Conservation (phyloP, 2,797 vertebrate genomes). For the Hozukius guyotensis region DNA sequence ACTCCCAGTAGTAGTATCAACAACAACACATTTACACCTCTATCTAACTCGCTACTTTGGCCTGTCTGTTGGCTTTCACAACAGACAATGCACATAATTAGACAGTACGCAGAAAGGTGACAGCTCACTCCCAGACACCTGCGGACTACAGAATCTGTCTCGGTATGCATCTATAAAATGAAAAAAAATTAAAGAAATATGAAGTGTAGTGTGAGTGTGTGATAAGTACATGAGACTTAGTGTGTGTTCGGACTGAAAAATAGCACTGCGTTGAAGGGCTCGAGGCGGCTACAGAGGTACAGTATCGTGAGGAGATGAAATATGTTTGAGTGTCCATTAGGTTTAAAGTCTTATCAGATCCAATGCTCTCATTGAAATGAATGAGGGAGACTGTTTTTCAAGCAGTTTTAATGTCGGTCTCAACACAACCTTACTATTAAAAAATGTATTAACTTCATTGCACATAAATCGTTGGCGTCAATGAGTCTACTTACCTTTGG, state of each 20-base stretch:
- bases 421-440: not conserved
- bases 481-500: not conserved
- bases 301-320: not conserved
- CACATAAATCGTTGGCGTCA: not conserved
- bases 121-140: not conserved
- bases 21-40: not conserved
- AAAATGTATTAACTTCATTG: not conserved
- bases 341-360: not conserved
- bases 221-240: not conserved
- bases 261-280: not conserved
- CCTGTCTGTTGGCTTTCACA: not conserved
- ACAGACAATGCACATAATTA: not conserved
- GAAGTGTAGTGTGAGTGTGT: not conserved
- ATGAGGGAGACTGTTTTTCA: not conserved
- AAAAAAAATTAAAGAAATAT: not conserved
- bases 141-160: not conserved
- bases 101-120: not conserved
- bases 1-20: not conserved
- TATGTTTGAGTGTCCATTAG: not conserved
- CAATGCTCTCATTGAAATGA: not conserved
- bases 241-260: not conserved
- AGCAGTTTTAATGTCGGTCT: not conserved
- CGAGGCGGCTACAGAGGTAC: not conserved
- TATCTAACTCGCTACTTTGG: not conserved
- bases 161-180: not conserved